Evolutionary conservation across 1,140 invertebrate species (phyloP), one percentile per base, ranked within the genome.

Genomic region (Condylostylus longicornis): DNA sequence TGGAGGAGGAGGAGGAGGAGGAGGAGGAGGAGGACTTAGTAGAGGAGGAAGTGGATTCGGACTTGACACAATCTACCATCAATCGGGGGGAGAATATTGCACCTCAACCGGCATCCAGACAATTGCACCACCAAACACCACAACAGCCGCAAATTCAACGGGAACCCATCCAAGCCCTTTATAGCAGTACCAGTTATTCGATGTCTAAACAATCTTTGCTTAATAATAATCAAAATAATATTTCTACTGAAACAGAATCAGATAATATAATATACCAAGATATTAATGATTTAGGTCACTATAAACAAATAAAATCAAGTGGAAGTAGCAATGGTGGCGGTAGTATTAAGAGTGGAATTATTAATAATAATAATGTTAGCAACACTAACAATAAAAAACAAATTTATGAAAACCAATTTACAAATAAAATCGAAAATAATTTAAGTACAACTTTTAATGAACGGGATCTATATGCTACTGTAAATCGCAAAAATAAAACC

Each of bases 181-280:
- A 60, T 61, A 61, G 57, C 58, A 61, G 50, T 60, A 60, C 58
- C 42, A 59, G 43, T 43, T 61, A 57, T 61, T 61, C 53, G 58
- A 61, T 58, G 58, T 61, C 58, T 61, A 61, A 61, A 41, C 55
- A 58, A 47, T 54, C 50, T 45, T 56, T 58, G 51, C 46, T 58
- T 15, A 58, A 58, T 40, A 58, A 54, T 41, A n/a, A 27, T 13
- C 13, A 15, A 15, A 25, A 7, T 15, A 56, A 49, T 41, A 56
- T 54, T 46, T 58, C 53, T 29, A 57, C 55, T 15, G 52, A 58
- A 52, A 54, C 57, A 17, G 57, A 60, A 41, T 54, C 52, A 25
- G 58, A 61, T 40, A 58, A 61, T 46, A 61, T 61, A 34, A 61
- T 61, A 33, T 61, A 61, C 43, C 49, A 51, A 21, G 58, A 61